phyloP scores from a whole-genome alignment of 1,140 invertebrate genomes.

The Mylabris phalerata region DNA sequence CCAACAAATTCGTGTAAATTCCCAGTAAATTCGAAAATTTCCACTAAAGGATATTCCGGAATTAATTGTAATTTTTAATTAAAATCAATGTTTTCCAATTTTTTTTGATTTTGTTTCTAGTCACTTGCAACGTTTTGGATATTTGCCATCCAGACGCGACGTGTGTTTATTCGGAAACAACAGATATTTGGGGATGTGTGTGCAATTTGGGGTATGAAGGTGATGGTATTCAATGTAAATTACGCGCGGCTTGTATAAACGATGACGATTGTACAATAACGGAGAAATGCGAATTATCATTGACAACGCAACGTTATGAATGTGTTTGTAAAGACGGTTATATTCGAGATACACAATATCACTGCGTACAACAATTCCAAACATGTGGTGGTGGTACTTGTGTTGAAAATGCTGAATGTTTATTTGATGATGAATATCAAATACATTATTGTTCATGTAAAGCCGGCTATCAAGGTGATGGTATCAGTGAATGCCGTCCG shows the following conservation, averaged over 20 bases:
- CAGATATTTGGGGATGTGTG: slow-evolving; percentile 62
- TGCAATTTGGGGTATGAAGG: slow-evolving; percentile 75
- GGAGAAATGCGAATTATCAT: slow-evolving; percentile 63
- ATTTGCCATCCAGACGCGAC: slow-evolving; percentile 69
- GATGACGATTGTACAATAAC: slow-evolving; percentile 66
- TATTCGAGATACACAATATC: slow-evolving; percentile 49
- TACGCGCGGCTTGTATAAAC: slow-evolving; percentile 49
- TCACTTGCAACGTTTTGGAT: slow-evolving; percentile 61
- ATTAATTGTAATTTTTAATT: too few relatives aligned
- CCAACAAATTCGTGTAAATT: too few relatives aligned
- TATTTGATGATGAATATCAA: slow-evolving; percentile 46
- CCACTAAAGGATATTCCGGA: too few relatives aligned
- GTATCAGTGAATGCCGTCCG: slow-evolving; percentile 56
- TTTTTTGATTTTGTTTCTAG: slow-evolving; percentile 39
- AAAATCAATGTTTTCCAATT: too few relatives aligned
- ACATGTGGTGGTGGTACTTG: slow-evolving; percentile 52
- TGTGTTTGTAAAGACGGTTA: slow-evolving; percentile 63
- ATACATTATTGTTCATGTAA: slow-evolving; percentile 72
- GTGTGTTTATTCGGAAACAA: slow-evolving; percentile 59
- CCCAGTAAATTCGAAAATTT: too few relatives aligned
- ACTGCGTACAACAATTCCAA: slow-evolving; percentile 49
- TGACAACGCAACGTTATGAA: slow-evolving; percentile 50
- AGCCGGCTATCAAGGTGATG: slow-evolving; percentile 71
- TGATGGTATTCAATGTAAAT: slow-evolving; percentile 59
- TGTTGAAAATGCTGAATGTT: slow-evolving; percentile 53